phyloP scores from a whole-genome alignment of 2,888 invertebrate species.

The Harpalus rufipes region DNA sequence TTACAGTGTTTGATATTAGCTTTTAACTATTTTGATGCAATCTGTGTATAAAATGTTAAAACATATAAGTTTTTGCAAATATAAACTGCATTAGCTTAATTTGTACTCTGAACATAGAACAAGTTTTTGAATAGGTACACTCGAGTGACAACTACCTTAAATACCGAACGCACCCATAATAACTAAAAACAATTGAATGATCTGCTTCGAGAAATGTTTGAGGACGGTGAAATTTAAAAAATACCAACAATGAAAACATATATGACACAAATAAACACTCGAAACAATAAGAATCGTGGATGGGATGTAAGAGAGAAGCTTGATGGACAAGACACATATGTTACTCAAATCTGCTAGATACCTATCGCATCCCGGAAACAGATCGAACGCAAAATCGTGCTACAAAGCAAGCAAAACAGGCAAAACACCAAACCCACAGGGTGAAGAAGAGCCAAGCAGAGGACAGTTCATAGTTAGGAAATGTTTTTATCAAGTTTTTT shows the following conservation, averaged over 20 bases:
- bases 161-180: no score
- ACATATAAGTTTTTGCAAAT: no score
- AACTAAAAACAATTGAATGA: no score
- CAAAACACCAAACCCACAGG: constrained; percentile 68
- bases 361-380: constrained; percentile 63
- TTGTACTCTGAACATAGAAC: no score
- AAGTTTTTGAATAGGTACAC: no score
- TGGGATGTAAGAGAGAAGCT: constrained; percentile 46
- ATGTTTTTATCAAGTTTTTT: constrained; percentile 63
- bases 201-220: constrained; percentile 2
- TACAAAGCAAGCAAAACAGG: constrained; percentile 69
- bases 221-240: constrained; percentile 18
- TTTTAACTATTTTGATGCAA: no score
- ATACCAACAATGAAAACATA: constrained; percentile 48
- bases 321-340: constrained; percentile 65
- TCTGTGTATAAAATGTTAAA: no score
- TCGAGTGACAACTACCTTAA: no score
- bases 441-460: constrained; percentile 73
- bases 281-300: constrained; percentile 44
- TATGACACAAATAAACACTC: constrained; percentile 38
- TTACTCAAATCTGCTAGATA: constrained; percentile 50
- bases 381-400: constrained; percentile 66
- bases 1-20: no score
- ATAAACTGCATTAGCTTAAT: no score
- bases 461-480: constrained; percentile 70